Conservation (phyloP, 2,797 vertebrate species). For the Prunella strophiata region DNA sequence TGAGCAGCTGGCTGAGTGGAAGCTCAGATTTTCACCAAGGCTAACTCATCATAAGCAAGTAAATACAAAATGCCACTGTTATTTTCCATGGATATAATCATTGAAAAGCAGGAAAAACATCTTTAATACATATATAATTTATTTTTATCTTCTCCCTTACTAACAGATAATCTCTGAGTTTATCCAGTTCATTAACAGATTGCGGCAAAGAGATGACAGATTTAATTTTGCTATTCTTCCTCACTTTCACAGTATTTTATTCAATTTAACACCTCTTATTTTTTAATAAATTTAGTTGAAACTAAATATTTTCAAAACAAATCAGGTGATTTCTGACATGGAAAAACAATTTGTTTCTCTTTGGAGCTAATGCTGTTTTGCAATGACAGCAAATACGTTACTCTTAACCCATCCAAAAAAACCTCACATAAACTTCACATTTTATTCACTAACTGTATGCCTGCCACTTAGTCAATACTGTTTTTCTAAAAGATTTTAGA, state of each 20-base stretch:
- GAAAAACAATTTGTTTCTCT: not conserved
- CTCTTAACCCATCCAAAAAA: not conserved
- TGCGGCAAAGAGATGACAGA: not conserved
- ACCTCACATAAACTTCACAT: accelerated
- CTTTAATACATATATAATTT: not conserved
- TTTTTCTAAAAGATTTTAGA: not conserved
- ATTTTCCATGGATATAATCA: not conserved
- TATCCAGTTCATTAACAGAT: not conserved
- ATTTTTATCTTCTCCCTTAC: not conserved
- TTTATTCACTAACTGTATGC: not conserved
- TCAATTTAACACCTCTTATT: not conserved
- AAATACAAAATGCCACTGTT: not conserved
- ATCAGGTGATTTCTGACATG: not conserved
- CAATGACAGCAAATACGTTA: not conserved
- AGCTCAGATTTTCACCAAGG: not conserved
- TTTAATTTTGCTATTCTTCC: not conserved
- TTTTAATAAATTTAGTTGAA: not conserved
- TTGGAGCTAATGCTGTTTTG: not conserved
- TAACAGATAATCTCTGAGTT: not conserved
- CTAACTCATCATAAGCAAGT: not conserved
- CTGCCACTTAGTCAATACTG: not conserved
- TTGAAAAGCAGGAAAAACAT: not conserved
- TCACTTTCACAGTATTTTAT: not conserved
- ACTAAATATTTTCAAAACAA: not conserved
- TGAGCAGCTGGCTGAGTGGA: not conserved